Evolutionary conservation across 2,888 invertebrate species (phyloP).

Genomic region (Hedya salicella): DNA sequence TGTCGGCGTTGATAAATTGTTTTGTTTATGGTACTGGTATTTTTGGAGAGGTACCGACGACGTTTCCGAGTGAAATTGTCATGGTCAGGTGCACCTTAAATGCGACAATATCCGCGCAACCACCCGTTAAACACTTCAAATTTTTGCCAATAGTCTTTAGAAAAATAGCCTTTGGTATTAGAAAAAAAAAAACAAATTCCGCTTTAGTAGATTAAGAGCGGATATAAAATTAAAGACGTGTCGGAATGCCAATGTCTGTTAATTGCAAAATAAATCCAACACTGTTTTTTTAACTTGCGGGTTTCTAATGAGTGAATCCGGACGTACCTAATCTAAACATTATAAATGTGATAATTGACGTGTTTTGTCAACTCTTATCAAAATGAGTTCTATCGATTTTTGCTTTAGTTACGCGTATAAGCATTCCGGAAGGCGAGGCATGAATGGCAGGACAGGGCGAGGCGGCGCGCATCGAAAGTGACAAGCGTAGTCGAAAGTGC

Average conservation of each 20-base stretch:
- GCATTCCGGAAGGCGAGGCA: slow-evolving; percentile 38
- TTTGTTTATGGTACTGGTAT: slow-evolving; percentile 20
- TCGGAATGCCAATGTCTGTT: slow-evolving; percentile 4
- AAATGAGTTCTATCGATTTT: slow-evolving; percentile 16
- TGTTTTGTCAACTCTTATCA: slow-evolving; percentile 26
- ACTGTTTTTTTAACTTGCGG: slow-evolving; percentile 18
- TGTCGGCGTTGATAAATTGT: slow-evolving; percentile 18
- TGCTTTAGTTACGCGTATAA: not conserved
- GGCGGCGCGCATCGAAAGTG: slow-evolving; percentile 73
- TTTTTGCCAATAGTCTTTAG: not conserved
- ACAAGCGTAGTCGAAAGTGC: slow-evolving; percentile 77
- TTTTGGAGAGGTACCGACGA: slow-evolving; percentile 6
- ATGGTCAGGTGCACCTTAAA: slow-evolving; percentile 29
- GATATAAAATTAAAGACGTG: not conserved
- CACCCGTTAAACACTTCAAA: slow-evolving; percentile 17
- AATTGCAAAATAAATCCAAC: slow-evolving; percentile 21
- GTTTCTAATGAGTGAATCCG: slow-evolving; percentile 34
- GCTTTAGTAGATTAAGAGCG: slow-evolving; percentile 2
- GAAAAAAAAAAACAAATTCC: not conserved
- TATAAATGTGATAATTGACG: slow-evolving; percentile 29
- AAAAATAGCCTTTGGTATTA: not conserved
- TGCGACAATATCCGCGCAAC: slow-evolving; percentile 8
- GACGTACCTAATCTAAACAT: slow-evolving; percentile 22
- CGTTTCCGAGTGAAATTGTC: slow-evolving; percentile 26
- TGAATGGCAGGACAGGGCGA: slow-evolving; percentile 56